Evolutionary conservation across 2,797 vertebrate genomes (phyloP), one percentile per base, ranked within the genome.

Genomic region (Cyprinodon diabolis): DNA sequence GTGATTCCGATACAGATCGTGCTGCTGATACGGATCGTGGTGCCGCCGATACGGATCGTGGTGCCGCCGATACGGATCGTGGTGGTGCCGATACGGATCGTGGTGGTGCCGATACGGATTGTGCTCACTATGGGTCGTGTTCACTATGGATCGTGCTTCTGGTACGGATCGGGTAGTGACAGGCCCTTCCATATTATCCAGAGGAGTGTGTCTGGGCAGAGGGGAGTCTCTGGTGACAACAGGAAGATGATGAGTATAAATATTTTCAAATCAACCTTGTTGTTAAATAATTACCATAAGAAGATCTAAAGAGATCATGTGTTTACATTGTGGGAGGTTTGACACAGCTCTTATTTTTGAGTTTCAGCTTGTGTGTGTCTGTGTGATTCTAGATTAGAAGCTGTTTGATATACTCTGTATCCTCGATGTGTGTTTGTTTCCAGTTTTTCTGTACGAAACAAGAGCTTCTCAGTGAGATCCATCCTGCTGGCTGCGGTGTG

Each of bases 401-500:
- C 30, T 30, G 30, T 11, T 4, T 10, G 68, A 43, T 35, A n/a
- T 37, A 25, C 45, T 14, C 56, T 5, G 23, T 6, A 48, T 4
- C 57, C n/a, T 23, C 30, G 21, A 40, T 21, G 40, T 37, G 0
- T 55, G 6, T 86, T 74, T 78, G 76, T 77, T 81, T 80, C 35
- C 69, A 98, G 97, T 75, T 91, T 98, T 79, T 82, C 91, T 0
- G 92, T 95, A 83, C 63, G 49, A 76, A 94, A 84, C 69, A 94
- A 83, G 83, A 95, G 47, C 62, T 79, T 95, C 78, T 96, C 96
- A 82, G 91, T 97, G 88, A 95, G 96, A 70, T 95, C 96, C 25
- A 67, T 98, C 82, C 90, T 99, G 69, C 93, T 98, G 79, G 93
- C 95, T 75, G 83, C 79, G n/a, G 90, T 97, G 63, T 98, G 96